phyloP scores from a whole-genome alignment of 2,888 invertebrate genomes.

The Eumacrocentrus americanus region DNA sequence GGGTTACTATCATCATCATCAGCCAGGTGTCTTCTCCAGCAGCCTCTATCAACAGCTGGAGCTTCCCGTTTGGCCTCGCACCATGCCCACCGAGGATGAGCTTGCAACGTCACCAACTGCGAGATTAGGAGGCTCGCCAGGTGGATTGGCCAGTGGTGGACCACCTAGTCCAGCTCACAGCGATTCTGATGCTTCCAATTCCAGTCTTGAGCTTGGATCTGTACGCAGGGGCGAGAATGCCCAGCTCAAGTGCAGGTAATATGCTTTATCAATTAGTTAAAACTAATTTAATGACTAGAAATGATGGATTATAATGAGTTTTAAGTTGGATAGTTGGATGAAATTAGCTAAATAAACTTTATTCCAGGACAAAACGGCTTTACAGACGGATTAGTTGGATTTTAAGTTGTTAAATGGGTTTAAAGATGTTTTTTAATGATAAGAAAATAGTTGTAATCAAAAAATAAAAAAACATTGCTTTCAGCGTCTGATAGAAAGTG shows the following conservation, averaged over 20 bases:
- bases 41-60: constrained; percentile 35
- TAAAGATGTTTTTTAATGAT: background rate
- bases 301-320: background rate
- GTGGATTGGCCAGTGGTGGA: constrained; percentile 46
- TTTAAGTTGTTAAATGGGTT: too few species aligned
- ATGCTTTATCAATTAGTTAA: background rate
- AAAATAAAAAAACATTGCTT: background rate
- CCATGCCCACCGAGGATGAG: constrained; percentile 60
- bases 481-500: background rate
- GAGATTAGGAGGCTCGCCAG: constrained; percentile 39
- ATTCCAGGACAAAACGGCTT: too few species aligned
- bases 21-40: constrained; percentile 19
- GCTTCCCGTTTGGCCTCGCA: constrained; percentile 57
- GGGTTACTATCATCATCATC: constrained; percentile 31
- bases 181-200: constrained; percentile 59
- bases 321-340: background rate
- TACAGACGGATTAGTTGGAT: too few species aligned
- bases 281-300: background rate
- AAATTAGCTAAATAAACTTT: too few species aligned
- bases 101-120: constrained; percentile 46
- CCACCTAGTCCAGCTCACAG: constrained; percentile 59
- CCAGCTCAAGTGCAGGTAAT: constrained; percentile 59
- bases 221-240: constrained; percentile 55
- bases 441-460: background rate
- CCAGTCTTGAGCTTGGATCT: constrained; percentile 57